A percentile compares a stretch with the other conserved stretches of the same genome.
Conservation (phyloP, 2,797 vertebrate species). For the Neoniphon sammara region DNA sequence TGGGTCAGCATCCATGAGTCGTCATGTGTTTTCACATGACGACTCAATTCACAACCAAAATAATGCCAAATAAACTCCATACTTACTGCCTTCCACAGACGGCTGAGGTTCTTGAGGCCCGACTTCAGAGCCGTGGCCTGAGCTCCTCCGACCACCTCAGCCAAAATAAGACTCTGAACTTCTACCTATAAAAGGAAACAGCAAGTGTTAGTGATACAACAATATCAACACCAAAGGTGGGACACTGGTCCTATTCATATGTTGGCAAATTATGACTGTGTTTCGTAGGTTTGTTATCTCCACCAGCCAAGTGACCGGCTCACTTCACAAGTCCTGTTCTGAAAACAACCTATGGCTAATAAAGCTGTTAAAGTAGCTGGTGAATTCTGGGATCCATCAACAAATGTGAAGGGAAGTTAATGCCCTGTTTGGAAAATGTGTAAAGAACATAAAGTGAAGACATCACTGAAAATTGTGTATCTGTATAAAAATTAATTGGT, state of each 20-base stretch:
- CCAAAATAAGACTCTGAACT: slow-evolving; percentile 91
- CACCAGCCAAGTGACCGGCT: not conserved
- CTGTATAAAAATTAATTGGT: not conserved
- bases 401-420: not conserved
- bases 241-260: not conserved
- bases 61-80: not conserved
- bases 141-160: slow-evolving; percentile 93
- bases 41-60: too few species aligned
- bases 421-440: not conserved
- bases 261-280: too few species aligned
- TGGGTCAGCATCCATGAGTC: not conserved
- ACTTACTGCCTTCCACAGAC: slow-evolving; percentile 91
- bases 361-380: too few species aligned
- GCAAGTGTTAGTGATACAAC: slow-evolving; percentile 3
- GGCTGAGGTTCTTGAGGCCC: slow-evolving; percentile 88
- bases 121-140: slow-evolving; percentile 87
- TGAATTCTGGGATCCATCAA: not conserved
- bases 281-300: not conserved
- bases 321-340: not conserved
- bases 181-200: slow-evolving; percentile 85
- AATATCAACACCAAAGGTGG: not conserved
- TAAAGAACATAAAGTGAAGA: not conserved
- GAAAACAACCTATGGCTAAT: not conserved
- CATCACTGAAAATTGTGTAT: not conserved
- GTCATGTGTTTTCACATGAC: too few species aligned